Base-by-base conservation (phyloP, 2,113 vertebrate genomes). In the Pyxicephalus adspersus region DNA sequence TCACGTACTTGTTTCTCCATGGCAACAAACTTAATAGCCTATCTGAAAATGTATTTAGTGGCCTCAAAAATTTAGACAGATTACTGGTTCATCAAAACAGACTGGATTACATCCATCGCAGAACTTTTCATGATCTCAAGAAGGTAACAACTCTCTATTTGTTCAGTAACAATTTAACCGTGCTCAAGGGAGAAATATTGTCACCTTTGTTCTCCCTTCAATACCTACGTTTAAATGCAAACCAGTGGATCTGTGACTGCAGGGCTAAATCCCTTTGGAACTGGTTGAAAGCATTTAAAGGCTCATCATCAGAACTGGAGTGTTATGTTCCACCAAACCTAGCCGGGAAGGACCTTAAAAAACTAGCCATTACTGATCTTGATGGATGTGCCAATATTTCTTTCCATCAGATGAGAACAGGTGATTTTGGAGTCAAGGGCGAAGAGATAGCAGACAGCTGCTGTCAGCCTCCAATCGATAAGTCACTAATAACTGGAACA, bases 241-340 rank as follows among this genome's bases (percentile, higher is more conserved):
- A 99, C 92, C 96, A 96, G 80, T 99, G 98, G 98, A 94, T 98
- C 83, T 99, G 98, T 0, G 98, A 99, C 87, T 99, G 98, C 86
- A 94, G 96, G 31, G 96, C 96, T 0, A 93, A 93, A 26, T 95
- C 95, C 0, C 93, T 99, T 84, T 99, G 98, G 98, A 95, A 95
- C 75, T 99, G 98, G 98, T 98, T 99, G 82, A 95, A 92, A 84
- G 94, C 94, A 81, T 99, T 99, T 84, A 97, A 96, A 67, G 98
- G 98, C 2, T 99, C 98, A 0, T 99, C 97, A 15, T 98, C 98
- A 0, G 95, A 96, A 75, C 88, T 99, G 22, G 96, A 94, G 86
- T 99, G 98, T 85, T 90, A 93, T 38, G 87, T 96, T 54, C 98
- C 98, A 0, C 81, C 88, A 0, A 92, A 84, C 76, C 86, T 99